Percentiles rank a stretch among this genome's conserved stretches.
phyloP scores from a whole-genome alignment of 1,140 invertebrate species.

The Penaeus vannamei region DNA sequence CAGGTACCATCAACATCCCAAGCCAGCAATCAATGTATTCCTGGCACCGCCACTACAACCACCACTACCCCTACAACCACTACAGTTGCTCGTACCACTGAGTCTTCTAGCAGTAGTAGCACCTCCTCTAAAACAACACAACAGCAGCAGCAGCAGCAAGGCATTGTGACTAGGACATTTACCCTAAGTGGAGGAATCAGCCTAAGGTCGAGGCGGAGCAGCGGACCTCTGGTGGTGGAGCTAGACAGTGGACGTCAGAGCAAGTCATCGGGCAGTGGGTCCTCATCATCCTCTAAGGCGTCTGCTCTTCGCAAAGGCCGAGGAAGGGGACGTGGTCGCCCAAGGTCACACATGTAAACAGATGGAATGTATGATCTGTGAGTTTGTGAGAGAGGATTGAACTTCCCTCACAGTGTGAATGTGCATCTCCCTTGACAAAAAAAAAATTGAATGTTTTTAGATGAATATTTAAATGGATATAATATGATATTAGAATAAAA shows the following conservation, averaged over 20 bases:
- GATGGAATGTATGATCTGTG: too few relatives aligned
- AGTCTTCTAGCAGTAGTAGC: not conserved
- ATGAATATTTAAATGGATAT: too few relatives aligned
- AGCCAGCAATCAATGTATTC: not conserved
- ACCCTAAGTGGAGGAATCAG: constrained; percentile 16
- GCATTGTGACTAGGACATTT: constrained; percentile 27
- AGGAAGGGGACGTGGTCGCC: not conserved
- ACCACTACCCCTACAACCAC: not conserved
- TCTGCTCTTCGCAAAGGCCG: not conserved
- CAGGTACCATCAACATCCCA: not conserved
- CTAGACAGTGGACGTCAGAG: not conserved
- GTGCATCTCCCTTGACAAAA: too few relatives aligned
- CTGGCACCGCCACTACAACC: not conserved
- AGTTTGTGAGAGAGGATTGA: too few relatives aligned
- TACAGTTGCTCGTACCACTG: not conserved
- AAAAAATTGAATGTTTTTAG: too few relatives aligned
- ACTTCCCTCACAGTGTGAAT: too few relatives aligned
- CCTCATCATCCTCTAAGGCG: not conserved
- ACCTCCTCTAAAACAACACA: not conserved
- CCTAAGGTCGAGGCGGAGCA: constrained; percentile 4
- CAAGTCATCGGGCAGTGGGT: too few relatives aligned
- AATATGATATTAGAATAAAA: too few relatives aligned
- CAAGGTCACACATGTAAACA: not conserved
- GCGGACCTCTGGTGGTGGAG: not conserved
- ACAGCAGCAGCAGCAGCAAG: constrained; percentile 18